Evolutionary conservation across 2,797 vertebrate genomes (phyloP), one percentile per base, ranked within the genome.

Genomic region (Menidia menidia): DNA sequence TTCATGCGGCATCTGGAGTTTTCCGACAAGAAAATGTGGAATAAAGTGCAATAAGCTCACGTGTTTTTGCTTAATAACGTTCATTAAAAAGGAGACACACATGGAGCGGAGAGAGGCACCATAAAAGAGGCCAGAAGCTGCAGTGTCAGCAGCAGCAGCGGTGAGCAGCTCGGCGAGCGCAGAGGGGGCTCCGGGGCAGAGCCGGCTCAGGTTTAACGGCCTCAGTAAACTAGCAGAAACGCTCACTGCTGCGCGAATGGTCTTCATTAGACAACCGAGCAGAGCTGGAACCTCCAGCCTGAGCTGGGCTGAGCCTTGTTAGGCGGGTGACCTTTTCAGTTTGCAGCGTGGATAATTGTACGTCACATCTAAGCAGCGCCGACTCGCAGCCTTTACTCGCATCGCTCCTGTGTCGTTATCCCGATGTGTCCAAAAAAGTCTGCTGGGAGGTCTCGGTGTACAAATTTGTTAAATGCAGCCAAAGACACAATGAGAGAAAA

Each of bases 181-280:
- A 52, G 63, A 19, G 68, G 66, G 64, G 39, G 82, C 90, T 88
- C 71, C 63, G 8, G 81, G 86, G 82, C 76, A 89, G 73, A 85
- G 72, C 81, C 71, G 72, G 69, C 78, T 84, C 59, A 64, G 58
- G 78, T 90, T 92, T 92, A 90, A 89, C 83, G 79, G 82, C 73
- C 81, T 79, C 80, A 60, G 88, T 88, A 90, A 92, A 90, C 84
- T 76, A 87, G 77, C 78, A 53, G 81, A 82, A 59, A 85, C 60
- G 73, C 61, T 80, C 83, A 63, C 71, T 80, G 82, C 73, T 82
- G 83, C 87, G 74, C 84, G 85, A 79, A 92, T 70, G 78, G 77
- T 70, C 75, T 87, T 89, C 89, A 90, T 92, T 89, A 92, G 86
- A 82, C 74, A 82, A 76, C 78, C 3, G 62, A 74, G 62, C 73